Base-by-base conservation (phyloP, 2,113 vertebrate species). In the Australoheros scitulus region DNA sequence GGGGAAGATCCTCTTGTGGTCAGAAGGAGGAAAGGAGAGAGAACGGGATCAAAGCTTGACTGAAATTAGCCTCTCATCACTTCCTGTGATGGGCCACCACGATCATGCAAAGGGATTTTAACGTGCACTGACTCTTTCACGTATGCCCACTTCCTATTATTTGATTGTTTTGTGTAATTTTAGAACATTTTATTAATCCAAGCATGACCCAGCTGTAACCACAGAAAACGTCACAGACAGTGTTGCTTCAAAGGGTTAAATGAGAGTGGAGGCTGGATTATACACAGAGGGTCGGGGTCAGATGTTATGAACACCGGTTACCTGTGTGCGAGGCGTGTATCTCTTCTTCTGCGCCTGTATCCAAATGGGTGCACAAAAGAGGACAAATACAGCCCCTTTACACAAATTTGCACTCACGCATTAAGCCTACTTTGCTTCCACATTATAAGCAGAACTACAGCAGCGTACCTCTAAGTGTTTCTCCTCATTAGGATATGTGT, bases 401-500 rank as follows among this genome's bases (percentile, higher is more conserved):
- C 84, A 93, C 36, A 91, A 60, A 32, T 76, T 43, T 87, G 81
- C 52, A 26, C 38, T 56, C n/a, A 11, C 58, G 61, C n/a, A 4
- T 70, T 13, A 38, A 60, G 4, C 47, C 34, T 8, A 10, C 17
- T 78, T 75, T 68, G 14, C 18, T 59, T 17, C 55, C 26, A 43
- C 1, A 26, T 10, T 15, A 36, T 24, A 6, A 80, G 34, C 20
- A 64, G 61, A 41, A 29, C 68, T 2, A 24, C 29, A 41, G 41
- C 9, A 1, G 47, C 96, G 87, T 96, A 99, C 98, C 97, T 99
- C 98, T 63, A 98, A 94, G 70, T 97, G 96, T 86, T 99, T 99
- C 94, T 99, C 98, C 94, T 99, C 98, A 15, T 99, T 99, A 5
- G 97, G 97, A 72, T 99, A 99, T 1, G 98, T 99, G 95, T 99